These are phyloP conservation scores for Sceliomorpha sp. DNA, from an alignment of 2,888 invertebrate species.

Conservation along the genomic window DNA sequence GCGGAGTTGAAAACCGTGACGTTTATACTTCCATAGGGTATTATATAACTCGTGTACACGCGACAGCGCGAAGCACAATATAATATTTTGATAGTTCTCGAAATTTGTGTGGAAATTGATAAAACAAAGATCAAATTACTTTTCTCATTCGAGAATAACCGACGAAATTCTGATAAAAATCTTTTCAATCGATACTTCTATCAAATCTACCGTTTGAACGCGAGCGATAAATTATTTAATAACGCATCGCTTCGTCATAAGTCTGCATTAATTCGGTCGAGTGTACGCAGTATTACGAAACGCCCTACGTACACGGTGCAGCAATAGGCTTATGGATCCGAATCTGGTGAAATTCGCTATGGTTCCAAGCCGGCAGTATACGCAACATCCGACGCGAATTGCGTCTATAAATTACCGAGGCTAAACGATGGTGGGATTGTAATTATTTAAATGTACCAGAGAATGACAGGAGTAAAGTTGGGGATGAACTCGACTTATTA, in stretches of 20 bases:
- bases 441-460: conserved; percentile 78
- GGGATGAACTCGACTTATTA: conserved; percentile 56
- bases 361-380: conserved; percentile 61
- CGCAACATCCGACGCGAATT: conserved; percentile 70
- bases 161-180: no score
- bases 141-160: no score
- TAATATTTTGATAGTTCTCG: no score
- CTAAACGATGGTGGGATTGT: conserved; percentile 75
- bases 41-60: no score
- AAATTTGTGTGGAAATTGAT: no score
- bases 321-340: conserved; percentile 52
- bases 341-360: conserved; percentile 71
- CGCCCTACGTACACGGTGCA: conserved; percentile 41
- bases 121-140: no score
- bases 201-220: no score
- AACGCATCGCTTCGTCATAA: no score
- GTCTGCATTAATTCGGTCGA: no score
- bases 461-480: conserved; percentile 45
- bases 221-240: no score
- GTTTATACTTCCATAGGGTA: conserved; percentile 39
- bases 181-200: no score
- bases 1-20: conserved; percentile 39
- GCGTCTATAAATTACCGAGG: conserved; percentile 77
- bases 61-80: no score
- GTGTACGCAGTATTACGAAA: conserved; percentile 35